Conservation (phyloP, 2,113 vertebrate species). For the Lepus americanus region DNA sequence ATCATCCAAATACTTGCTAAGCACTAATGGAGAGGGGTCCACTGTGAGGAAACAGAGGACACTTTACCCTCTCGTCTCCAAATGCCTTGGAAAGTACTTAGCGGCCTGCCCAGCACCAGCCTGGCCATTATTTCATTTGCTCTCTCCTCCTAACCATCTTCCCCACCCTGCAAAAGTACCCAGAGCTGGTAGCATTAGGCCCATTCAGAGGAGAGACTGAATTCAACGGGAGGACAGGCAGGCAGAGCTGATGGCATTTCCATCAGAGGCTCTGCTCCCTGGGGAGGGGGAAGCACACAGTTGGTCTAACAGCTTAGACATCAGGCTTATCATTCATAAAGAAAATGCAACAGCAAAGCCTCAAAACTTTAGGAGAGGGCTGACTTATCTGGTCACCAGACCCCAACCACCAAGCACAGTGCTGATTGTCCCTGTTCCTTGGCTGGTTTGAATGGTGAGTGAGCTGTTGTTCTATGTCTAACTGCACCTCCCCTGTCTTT, state of each 20-base stretch:
- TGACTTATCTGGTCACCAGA: neutral
- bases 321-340: neutral
- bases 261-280: neutral
- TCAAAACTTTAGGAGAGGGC: neutral
- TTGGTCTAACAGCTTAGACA: neutral
- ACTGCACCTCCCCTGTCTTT: too few relatives aligned
- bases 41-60: constrained; percentile 17
- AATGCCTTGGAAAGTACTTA: constrained; percentile 13
- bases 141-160: neutral
- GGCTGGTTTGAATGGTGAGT: neutral
- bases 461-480: neutral
- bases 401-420: too few relatives aligned
- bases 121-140: neutral
- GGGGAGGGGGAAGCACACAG: neutral
- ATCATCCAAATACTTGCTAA: constrained; percentile 46
- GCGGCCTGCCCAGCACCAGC: neutral
- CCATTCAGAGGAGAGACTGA: neutral
- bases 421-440: neutral
- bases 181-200: neutral
- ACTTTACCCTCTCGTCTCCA: constrained; percentile 5
- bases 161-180: neutral
- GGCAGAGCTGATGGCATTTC: neutral
- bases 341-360: constrained; percentile 10
- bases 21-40: constrained; percentile 33
- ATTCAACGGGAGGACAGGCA: neutral